Evolutionary conservation across 2,888 invertebrate genomes (phyloP), one percentile per base, ranked within the genome.

Genomic region (Pachliopta kotzebuea): DNA sequence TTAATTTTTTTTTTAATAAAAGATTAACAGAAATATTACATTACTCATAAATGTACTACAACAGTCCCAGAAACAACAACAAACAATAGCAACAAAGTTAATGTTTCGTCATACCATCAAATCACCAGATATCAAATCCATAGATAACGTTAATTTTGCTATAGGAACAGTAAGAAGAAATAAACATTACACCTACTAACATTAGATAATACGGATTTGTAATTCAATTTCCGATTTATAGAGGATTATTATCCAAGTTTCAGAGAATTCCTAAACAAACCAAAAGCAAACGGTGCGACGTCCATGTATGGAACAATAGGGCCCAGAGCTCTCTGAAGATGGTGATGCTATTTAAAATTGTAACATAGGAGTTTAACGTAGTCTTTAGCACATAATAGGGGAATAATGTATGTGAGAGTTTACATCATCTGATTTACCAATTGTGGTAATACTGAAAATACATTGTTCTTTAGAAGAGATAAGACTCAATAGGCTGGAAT

Each of bases 181-280:
- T 37, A 37, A 37, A 37, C 37, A 37, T 49, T 7, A 49, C 20
- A 49, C 20, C 4, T 20, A 49, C n/a, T 49, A 18, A 11, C 20
- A n/a, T 49, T 49, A 49, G 49, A 49, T 18, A 4, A 49, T 49
- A 37, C 11, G 14, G 4, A 37, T 49, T 49, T 49, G 21, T 55
- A 55, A 63, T 66, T 69, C 63, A 68, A 70, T 67, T 68, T 60
- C 65, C 67, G 67, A 72, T 74, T 77, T 73, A 75, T 75, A 73
- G 71, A 72, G 71, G 70, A 75, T 76, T 78, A 78, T 78, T 77
- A 77, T 75, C 9, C 18, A 11, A 8, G 20, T 52, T 60, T 60
- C 52, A 29, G 42, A 60, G 56, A 21, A 60, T 64, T 52, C 52
- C 52, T 56, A 50, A 56, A 60, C 42, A 56, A 60, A 60, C 65